Base-by-base conservation (phyloP, 2,113 vertebrate species). In the Neolamprologus ventralis region DNA sequence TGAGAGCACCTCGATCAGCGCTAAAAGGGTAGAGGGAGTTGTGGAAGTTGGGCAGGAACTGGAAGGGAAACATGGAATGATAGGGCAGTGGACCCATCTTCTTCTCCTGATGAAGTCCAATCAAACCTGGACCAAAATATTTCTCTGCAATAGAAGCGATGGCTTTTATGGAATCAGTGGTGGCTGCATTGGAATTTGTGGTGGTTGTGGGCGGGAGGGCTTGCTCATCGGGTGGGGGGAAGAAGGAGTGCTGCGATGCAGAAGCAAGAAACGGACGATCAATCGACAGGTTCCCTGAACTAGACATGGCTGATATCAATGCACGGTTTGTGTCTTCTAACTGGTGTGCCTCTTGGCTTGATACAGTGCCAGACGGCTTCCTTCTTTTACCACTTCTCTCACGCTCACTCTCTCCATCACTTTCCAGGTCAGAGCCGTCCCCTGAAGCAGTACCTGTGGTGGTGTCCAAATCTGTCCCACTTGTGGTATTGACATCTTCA, bases 61-160 rank as follows among this genome's bases (percentile, higher is more conserved):
- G 98, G 86, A 99, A 99, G 6, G 99, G 98, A 94, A 99, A 98
- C 96, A 99, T 98, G 75, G 99, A 98, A 96, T 97, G 98, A 91
- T 99, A 99, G 0, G 98, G 98, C 85, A 99, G 95, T 0, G 98
- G 96, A 84, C 97, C 98, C 96, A 99, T 98, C 94, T 98, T 98
- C 94, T 99, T 99, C 96, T 99, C 98, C 90, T 97, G 99, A 96
- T 97, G 98, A 95, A 98, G 96, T 37, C 98, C 98, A 97, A 99
- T 97, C 91, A 99, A 97, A 91, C 98, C 98, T 1, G 99, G 98
- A 49, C 99, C 99, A 21, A 99, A 99, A 95, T 99, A 99, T 85
- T 99, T 99, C 96, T 99, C 99, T 0, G 99, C 99, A 4, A 99
- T 99, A 91, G 98, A 99, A 9, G 99, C 99, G 0, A 99, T 99